Percentiles rank a stretch among this genome's conserved stretches.
phyloP scores from a whole-genome alignment of 2,797 vertebrate genomes.

The Hippopotamyrus pictus region DNA sequence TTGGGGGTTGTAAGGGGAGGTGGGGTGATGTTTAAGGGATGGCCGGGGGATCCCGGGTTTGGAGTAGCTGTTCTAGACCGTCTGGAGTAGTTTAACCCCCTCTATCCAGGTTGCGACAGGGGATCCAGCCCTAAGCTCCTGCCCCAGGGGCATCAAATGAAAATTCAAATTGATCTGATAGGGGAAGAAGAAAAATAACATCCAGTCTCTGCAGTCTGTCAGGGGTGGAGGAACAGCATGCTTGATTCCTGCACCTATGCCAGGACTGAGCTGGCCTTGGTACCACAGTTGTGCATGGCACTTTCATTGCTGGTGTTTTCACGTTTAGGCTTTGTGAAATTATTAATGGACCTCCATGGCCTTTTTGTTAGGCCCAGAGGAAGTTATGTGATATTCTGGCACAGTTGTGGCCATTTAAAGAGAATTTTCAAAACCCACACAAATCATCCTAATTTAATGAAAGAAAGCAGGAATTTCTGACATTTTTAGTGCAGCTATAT shows the following conservation, averaged over 20 bases:
- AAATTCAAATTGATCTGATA: neutral
- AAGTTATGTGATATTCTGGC: slow-evolving; percentile 17
- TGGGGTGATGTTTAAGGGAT: neutral
- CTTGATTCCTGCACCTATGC: neutral
- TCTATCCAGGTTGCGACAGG: neutral
- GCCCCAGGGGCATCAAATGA: neutral
- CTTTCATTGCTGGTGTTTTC: neutral
- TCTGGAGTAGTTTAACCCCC: slow-evolving; percentile 13
- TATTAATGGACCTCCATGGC: slow-evolving; percentile 1
- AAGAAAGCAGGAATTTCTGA: neutral
- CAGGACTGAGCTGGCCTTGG: neutral
- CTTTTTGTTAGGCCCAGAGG: neutral
- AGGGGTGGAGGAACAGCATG: neutral
- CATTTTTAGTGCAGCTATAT: slow-evolving; percentile 14
- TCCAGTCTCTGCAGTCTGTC: neutral
- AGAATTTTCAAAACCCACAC: slow-evolving; percentile 15
- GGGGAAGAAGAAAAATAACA: neutral
- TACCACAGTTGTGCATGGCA: neutral
- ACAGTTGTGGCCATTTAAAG: neutral
- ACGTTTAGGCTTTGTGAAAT: neutral
- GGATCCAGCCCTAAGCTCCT: neutral
- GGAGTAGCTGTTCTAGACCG: neutral
- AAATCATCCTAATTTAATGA: slow-evolving; percentile 20
- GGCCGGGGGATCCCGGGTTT: neutral
- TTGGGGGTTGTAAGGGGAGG: neutral